Percentiles rank a stretch among this genome's conserved stretches.
phyloP scores from a whole-genome alignment of 2,113 vertebrate genomes.

The Microtus richardsoni region DNA sequence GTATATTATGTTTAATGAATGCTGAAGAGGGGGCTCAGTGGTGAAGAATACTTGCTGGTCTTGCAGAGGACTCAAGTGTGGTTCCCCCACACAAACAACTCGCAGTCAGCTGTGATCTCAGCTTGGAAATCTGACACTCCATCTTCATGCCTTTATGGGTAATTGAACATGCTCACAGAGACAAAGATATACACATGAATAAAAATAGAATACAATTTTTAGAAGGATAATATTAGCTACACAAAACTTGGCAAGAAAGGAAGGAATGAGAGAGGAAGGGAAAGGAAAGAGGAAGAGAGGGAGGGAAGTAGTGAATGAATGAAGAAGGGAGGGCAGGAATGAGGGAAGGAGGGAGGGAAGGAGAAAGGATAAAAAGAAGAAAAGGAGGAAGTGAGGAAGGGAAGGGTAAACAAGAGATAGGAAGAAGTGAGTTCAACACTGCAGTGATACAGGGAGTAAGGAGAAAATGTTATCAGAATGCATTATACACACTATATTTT shows the following conservation, averaged over 20 bases:
- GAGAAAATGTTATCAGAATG: background rate
- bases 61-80: no score
- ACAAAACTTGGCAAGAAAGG: background rate
- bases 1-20: background rate
- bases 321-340: background rate
- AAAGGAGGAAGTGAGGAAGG: no score
- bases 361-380: accelerated
- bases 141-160: background rate
- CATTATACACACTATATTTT: background rate
- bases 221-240: background rate
- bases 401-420: background rate
- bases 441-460: background rate
- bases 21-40: background rate
- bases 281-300: background rate
- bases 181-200: background rate
- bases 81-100: background rate
- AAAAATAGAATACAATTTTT: background rate
- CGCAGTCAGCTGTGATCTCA: background rate
- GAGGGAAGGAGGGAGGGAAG: background rate
- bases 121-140: no score
- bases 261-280: no score
- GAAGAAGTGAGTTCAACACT: background rate
- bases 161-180: background rate
- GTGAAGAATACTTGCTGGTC: background rate
- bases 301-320: no score